Evolutionary conservation across 1,140 invertebrate species (phyloP).

Genomic region (Kradibia gibbosae): DNA sequence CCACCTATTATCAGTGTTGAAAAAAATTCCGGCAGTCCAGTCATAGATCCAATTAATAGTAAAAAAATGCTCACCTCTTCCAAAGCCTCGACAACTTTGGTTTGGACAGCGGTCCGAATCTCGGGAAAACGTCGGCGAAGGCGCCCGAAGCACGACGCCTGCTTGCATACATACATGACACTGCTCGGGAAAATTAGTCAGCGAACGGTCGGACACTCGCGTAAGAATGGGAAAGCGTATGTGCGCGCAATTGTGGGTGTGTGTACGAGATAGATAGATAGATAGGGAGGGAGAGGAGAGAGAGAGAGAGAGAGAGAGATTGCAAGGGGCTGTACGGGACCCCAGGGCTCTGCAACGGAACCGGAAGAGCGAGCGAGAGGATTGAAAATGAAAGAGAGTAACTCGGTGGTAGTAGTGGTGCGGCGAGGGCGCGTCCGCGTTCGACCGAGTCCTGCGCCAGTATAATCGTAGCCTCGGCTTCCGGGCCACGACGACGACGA

Average conservation of each 20-base stretch:
- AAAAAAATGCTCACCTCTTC: too few relatives aligned
- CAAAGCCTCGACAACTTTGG: too few relatives aligned
- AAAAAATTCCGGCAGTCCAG: too few relatives aligned
- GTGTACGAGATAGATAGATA: not conserved
- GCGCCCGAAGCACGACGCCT: too few relatives aligned
- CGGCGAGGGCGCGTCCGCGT: not conserved
- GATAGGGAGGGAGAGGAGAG: not conserved
- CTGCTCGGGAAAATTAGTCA: not conserved
- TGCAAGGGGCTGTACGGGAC: not conserved
- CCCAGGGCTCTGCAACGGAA: too few relatives aligned
- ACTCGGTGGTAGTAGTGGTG: not conserved
- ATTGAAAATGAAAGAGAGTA: too few relatives aligned
- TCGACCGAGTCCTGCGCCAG: not conserved
- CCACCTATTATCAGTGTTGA: too few relatives aligned
- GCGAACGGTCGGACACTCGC: not conserved
- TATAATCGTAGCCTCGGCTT: not conserved
- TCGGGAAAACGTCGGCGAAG: too few relatives aligned
- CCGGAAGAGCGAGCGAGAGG: too few relatives aligned
- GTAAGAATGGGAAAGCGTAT: not conserved
- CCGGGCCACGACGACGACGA: not conserved
- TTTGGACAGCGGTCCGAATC: too few relatives aligned
- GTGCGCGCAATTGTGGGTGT: not conserved
- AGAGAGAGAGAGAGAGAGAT: not conserved
- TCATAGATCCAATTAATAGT: too few relatives aligned
- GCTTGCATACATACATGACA: not conserved